phyloP scores from a whole-genome alignment of 1,140 invertebrate species.

The Cheumatopsyche charites region DNA sequence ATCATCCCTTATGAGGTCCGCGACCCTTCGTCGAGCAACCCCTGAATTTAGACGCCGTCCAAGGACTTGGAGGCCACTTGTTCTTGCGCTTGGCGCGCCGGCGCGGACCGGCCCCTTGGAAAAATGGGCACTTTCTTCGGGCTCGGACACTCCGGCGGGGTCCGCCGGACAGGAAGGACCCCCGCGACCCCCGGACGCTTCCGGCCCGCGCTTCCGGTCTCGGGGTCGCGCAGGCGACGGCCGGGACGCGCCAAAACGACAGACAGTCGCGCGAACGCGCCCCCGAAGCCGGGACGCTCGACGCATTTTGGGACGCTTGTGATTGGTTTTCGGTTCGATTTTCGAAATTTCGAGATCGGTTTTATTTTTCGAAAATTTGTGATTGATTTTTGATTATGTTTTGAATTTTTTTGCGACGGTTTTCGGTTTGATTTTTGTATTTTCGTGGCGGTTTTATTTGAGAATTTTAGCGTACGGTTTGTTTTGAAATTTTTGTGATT shows the following conservation, averaged over 20 bases:
- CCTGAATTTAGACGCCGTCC: constrained; percentile 33
- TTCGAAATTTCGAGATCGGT: not conserved
- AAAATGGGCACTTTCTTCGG: constrained; percentile 39
- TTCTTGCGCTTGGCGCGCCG: constrained; percentile 37
- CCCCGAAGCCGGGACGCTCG: constrained; percentile 13
- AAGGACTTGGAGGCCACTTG: constrained; percentile 38
- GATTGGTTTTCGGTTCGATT: too few relatives aligned
- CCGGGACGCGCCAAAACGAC: not conserved
- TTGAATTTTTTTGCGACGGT: too few relatives aligned
- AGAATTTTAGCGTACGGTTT: too few relatives aligned
- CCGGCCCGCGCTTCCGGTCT: not conserved
- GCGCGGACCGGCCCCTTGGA: constrained; percentile 36
- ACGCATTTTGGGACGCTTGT: not conserved
- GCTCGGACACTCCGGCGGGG: constrained; percentile 32
- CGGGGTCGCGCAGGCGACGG: not conserved
- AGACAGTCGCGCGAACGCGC: constrained; percentile 30
- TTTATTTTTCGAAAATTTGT: not conserved
- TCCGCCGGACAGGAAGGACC: constrained; percentile 17
- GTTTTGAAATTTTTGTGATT: too few relatives aligned
- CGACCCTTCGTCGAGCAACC: constrained; percentile 8
- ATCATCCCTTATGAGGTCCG: not conserved
- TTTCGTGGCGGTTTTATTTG: too few relatives aligned
- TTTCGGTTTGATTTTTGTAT: too few relatives aligned
- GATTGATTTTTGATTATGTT: too few relatives aligned
- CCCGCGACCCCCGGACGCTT: not conserved